These are phyloP conservation scores for Trematomus loennbergii DNA, from an alignment of 2,113 vertebrate species.

Conservation along the genomic window DNA sequence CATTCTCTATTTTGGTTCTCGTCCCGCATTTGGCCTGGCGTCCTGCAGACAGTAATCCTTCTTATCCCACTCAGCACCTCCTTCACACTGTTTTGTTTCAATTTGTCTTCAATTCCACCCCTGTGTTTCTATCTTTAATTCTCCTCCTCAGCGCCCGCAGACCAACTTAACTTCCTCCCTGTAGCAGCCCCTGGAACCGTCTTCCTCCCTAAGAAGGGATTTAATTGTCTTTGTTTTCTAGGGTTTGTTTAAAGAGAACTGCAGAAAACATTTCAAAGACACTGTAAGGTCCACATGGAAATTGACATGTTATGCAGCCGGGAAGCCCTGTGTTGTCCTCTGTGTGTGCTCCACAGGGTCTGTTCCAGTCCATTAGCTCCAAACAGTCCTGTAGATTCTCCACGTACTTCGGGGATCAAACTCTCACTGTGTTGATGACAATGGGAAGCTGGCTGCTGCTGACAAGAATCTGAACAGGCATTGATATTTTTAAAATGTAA, in stretches of 20 bases:
- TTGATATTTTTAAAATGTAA: neutral
- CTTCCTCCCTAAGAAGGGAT: slow-evolving; percentile 38
- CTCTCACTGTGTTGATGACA: slow-evolving; percentile 18
- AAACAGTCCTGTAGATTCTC: slow-evolving; percentile 35
- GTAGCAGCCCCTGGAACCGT: slow-evolving; percentile 23
- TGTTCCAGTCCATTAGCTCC: slow-evolving; percentile 45
- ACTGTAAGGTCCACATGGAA: slow-evolving; percentile 23
- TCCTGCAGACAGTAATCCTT: slow-evolving; percentile 55
- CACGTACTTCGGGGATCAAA: slow-evolving; percentile 18
- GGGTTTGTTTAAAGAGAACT: slow-evolving; percentile 37
- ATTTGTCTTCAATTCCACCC: slow-evolving; percentile 53
- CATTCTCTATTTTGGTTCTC: slow-evolving; percentile 59
- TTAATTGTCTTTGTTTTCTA: slow-evolving; percentile 53
- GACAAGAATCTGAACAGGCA: slow-evolving; percentile 5
- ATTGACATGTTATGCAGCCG: slow-evolving; percentile 29
- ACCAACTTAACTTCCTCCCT: slow-evolving; percentile 41
- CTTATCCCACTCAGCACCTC: slow-evolving; percentile 67
- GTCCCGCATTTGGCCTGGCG: slow-evolving; percentile 42
- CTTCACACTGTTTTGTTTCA: slow-evolving; percentile 65
- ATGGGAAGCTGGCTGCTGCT: slow-evolving; percentile 14
- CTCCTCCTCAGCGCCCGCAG: slow-evolving; percentile 37
- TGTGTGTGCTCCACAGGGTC: slow-evolving; percentile 17
- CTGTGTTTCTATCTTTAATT: slow-evolving; percentile 56
- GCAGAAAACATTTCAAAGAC: slow-evolving; percentile 37
- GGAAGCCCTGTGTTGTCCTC: slow-evolving; percentile 30